Base-by-base conservation (phyloP, 2,888 invertebrate genomes). In the Drosophila longiperda region DNA sequence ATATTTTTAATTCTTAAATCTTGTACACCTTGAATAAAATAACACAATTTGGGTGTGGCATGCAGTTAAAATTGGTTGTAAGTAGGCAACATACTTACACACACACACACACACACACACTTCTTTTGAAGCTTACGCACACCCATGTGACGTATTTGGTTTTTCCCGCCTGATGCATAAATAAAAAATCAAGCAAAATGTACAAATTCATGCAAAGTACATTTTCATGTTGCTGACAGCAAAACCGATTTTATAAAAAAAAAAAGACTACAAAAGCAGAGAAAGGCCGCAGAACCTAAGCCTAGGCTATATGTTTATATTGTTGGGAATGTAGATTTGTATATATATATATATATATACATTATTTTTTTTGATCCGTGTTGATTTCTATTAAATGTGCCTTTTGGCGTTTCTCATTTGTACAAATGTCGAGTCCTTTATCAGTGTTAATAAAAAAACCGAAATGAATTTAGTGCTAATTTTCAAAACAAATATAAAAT, bases 161-260 rank as follows among this genome's bases (percentile, higher is more conserved):
- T 80, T 80, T 57, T 70, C 75, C 76, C 58, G 71, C 68, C 75
- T 86, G 79, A 75, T 81, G 87, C 75, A 87, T 89, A 87, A 89
- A 89, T 85, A 87, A 89, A 85, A 85, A 89, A 85, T 84, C 87
- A 77, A 79, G 70, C 72, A 71, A 80, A 71, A 87, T 77, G 79
- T 70, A 77, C 75, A 84, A 77, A 73, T 82, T 84, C 87, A 73
- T 71, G 89, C 75, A 87, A 89, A 85, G 85, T 85, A 85, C 75
- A 77, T 89, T 85, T 85, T 77, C 89, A 82, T 85, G 85, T 85
- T 72, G 53, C 84, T 75, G 79, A 65, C 63, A 72, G 66, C 62
- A 49, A 64, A 67, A 67, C 55, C 58, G 65, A 84, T 74, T 67
- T 29, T 29, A 29, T 29, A 68, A 73, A 66, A 71, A 53, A 29